These are phyloP conservation scores for Sphaerodactylus townsendi DNA, from an alignment of 2,113 vertebrate species.

Conservation along the genomic window DNA sequence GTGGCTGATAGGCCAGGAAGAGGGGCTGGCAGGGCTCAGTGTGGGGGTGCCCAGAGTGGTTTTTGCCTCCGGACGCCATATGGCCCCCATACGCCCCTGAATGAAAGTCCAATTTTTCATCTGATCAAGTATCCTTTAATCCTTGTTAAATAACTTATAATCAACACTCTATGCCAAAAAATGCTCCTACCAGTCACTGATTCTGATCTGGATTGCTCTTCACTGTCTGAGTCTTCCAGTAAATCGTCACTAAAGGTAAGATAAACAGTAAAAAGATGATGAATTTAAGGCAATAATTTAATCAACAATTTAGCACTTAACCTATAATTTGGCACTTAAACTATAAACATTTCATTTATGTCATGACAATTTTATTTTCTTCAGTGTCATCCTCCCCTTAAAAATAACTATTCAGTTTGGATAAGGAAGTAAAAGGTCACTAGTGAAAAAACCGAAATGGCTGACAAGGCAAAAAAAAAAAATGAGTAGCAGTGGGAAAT, in stretches of 20 bases:
- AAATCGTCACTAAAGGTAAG: slow-evolving; percentile 88
- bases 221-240: slow-evolving; percentile 97
- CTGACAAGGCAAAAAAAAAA: too few species aligned
- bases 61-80: too few species aligned
- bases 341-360: background rate
- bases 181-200: slow-evolving; percentile 87
- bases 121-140: background rate
- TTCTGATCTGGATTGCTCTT: slow-evolving; percentile 98
- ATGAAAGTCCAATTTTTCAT: background rate
- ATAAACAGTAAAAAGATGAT: slow-evolving; percentile 20
- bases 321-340: background rate
- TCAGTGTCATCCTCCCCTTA: too few species aligned
- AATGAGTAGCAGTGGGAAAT: too few species aligned
- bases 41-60: too few species aligned
- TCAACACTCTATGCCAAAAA: background rate
- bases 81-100: too few species aligned
- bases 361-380: background rate
- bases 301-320: background rate
- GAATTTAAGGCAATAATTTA: background rate
- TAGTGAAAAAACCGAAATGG: background rate
- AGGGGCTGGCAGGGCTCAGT: too few species aligned
- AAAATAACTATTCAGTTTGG: background rate
- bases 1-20: too few species aligned
- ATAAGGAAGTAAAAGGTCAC: background rate
- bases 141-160: background rate